Base-by-base conservation (phyloP, 2,888 invertebrate genomes). In the Hirtodrosophila alboralis region DNA sequence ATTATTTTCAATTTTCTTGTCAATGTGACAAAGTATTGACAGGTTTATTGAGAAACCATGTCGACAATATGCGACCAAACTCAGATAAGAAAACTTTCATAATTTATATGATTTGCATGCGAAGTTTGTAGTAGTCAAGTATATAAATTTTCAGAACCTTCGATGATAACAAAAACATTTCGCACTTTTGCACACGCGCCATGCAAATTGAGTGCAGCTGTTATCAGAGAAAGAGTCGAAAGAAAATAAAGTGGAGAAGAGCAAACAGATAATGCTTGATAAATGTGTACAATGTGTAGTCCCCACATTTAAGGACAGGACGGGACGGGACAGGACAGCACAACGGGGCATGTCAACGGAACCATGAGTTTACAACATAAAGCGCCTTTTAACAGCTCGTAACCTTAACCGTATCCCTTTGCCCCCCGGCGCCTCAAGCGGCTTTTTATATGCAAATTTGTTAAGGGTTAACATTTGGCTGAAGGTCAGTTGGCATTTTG, bases 401-500 rank as follows among this genome's bases (percentile, higher is more conserved):
- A 68, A 38, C 63, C 59, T 44, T 34, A 45, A 38, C 63, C 59
- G 41, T 34, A 45, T 5, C 18, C 51, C 43, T 36, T 4, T 3
- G 14, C 23, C 12, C 9, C 6, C 12, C 6, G 12, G 18, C 30
- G 59, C 34, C 45, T 38, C 54, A 33, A 57, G 63, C 41, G 62
- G 75, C 78, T 81, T 81, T 79, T 79, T 79, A 79, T 79, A 79
- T 79, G 79, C 76, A 79, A 79, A 79, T 79, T 81, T 79, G 70
- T 63, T 64, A 67, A 75, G 80, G 78, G 80, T 80, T 81, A 81
- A 78, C 79, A 76, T 74, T 81, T 69, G 73, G 65, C 76, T 81
- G 76, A 81, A 79, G 79, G 79, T 79, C 79, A 79, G 81, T 76
- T 64, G 74, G 68, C 61, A 78, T 62, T 76, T 75, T 75, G 75